Conservation (phyloP, 2,797 vertebrate species). For the Sylvilagus floridanus region DNA sequence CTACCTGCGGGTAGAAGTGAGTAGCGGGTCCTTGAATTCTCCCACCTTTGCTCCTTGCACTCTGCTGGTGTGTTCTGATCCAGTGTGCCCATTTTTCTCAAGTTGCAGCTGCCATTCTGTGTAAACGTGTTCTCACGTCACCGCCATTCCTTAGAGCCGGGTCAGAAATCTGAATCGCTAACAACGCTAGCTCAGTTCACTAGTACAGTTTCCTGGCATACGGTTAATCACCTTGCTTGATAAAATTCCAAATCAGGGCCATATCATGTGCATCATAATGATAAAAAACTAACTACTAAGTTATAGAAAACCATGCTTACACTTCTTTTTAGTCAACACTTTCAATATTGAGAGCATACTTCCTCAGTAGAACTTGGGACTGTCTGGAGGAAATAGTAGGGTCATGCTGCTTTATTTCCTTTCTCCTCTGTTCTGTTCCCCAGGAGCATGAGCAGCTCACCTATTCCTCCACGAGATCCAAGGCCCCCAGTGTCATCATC, state of each 20-base stretch:
- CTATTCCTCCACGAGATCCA: constrained; percentile 96
- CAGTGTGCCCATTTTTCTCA: constrained; percentile 75
- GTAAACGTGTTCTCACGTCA: constrained; percentile 75
- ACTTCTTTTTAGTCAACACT: constrained; percentile 69
- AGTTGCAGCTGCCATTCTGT: constrained; percentile 80
- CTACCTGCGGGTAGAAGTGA: constrained; percentile 90
- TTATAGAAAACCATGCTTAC: constrained; percentile 70
- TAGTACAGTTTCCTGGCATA: background rate
- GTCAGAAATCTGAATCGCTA: constrained; percentile 75
- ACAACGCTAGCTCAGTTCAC: constrained; percentile 52
- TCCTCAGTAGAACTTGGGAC: constrained; percentile 74
- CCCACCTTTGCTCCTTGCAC: constrained; percentile 79
- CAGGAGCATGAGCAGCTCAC: constrained; percentile 96
- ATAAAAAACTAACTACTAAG: constrained; percentile 52
- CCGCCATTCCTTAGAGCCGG: constrained; percentile 73
- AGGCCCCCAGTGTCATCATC: constrained; percentile 96
- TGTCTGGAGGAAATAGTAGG: constrained; percentile 71
- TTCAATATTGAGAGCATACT: constrained; percentile 78
- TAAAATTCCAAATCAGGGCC: constrained; percentile 72
- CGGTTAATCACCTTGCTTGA: constrained; percentile 61
- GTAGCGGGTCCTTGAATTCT: constrained; percentile 86
- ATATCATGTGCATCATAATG: constrained; percentile 74
- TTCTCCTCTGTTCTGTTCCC: constrained; percentile 85
- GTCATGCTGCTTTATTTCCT: constrained; percentile 80
- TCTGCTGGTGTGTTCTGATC: constrained; percentile 76